phyloP scores from a whole-genome alignment of 2,888 invertebrate genomes.

The Gastrophysa polygoni region DNA sequence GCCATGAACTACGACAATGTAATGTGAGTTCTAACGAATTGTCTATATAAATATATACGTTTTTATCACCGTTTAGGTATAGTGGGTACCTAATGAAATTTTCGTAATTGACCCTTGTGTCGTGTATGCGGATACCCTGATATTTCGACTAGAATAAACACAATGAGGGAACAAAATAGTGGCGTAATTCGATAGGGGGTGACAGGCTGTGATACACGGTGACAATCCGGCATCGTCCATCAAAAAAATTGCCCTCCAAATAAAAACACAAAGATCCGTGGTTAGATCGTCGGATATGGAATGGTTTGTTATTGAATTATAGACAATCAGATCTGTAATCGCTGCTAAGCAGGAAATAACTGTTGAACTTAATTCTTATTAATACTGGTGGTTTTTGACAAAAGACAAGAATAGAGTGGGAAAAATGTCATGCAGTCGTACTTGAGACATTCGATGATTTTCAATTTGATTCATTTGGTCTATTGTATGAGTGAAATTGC shows the following conservation, averaged over 20 bases:
- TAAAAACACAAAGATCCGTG: slow-evolving; percentile 14
- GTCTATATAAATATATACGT: no score
- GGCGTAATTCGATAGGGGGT: slow-evolving; percentile 14
- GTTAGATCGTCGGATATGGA: slow-evolving; percentile 12
- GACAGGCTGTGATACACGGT: slow-evolving; percentile 7
- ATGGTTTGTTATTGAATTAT: slow-evolving; percentile 20
- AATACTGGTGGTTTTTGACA: slow-evolving; percentile 16
- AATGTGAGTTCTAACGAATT: no score
- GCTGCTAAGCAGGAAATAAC: slow-evolving; percentile 48
- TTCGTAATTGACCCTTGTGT: slow-evolving; percentile 11
- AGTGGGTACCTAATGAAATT: slow-evolving; percentile 10
- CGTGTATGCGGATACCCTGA: slow-evolving; percentile 3
- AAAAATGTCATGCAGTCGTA: not conserved
- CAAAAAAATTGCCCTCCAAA: slow-evolving; percentile 14
- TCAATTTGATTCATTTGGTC: not conserved
- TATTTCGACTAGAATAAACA: slow-evolving; percentile 12
- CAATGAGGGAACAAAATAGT: slow-evolving; percentile 14
- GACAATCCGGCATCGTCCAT: slow-evolving; percentile 14
- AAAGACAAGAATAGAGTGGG: slow-evolving; percentile 1
- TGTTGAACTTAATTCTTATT: slow-evolving; percentile 43
- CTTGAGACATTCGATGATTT: not conserved
- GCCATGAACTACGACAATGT: no score
- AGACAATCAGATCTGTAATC: slow-evolving; percentile 32
- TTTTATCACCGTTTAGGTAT: no score
- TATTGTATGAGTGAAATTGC: no score